Conservation (phyloP, 2,888 invertebrate genomes). For the Formica aserva region DNA sequence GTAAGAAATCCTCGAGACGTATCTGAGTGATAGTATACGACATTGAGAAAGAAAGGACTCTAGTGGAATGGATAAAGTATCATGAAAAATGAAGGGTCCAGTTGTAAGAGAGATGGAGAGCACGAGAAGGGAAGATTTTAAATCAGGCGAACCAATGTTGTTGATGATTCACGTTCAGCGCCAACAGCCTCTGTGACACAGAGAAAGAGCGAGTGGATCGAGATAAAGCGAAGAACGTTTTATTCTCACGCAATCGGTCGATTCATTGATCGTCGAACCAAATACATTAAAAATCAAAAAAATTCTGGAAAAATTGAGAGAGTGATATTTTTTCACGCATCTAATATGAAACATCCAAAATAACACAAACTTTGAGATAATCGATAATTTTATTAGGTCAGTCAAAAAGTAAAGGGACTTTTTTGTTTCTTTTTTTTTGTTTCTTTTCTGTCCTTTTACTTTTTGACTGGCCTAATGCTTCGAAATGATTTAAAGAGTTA, state of each 20-base stretch:
- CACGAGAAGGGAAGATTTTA: constrained; percentile 31
- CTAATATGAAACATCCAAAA: background rate
- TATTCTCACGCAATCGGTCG: constrained; percentile 41
- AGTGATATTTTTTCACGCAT: background rate
- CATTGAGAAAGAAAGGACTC: background rate
- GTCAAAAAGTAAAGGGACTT: no score
- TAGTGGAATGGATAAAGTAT: constrained; percentile 25
- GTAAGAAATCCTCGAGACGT: constrained; percentile 22
- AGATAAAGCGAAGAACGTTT: constrained; percentile 36
- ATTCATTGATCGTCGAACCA: constrained; percentile 37
- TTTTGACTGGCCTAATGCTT: no score
- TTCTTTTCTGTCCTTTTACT: no score
- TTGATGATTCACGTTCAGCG: constrained; percentile 48
- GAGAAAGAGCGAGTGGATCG: constrained; percentile 20
- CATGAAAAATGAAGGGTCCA: constrained; percentile 29
- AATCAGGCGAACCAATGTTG: constrained; percentile 45
- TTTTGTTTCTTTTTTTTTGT: no score
- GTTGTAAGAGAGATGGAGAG: constrained; percentile 30
- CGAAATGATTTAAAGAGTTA: background rate
- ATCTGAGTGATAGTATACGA: constrained; percentile 19
- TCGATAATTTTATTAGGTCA: background rate
- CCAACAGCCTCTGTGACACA: constrained; percentile 45
- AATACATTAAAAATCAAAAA: background rate
- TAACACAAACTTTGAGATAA: no score
- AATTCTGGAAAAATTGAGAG: background rate